These are phyloP conservation scores for Halocynthia roretzi DNA, from an alignment of 23 tunicate species.

Conservation along the genomic window DNA sequence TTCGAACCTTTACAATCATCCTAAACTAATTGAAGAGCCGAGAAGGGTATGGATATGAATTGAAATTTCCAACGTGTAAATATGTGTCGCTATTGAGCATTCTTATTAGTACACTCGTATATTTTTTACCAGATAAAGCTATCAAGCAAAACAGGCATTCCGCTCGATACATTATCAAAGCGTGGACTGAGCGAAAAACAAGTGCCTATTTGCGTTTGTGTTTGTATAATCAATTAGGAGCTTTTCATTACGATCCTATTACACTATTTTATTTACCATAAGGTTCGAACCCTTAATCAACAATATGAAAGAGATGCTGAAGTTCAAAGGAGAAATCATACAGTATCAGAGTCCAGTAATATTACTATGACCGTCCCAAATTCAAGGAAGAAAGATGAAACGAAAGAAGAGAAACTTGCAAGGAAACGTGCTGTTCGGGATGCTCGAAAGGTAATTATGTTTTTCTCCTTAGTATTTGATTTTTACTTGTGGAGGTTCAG, in stretches of 20 bases:
- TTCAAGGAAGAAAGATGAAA: constrained; percentile 46
- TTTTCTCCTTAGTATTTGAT: not conserved
- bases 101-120: not conserved
- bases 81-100: not conserved
- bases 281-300: constrained; percentile 16
- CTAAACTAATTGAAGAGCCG: constrained; percentile 59
- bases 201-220: constrained; percentile 6
- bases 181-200: constrained; percentile 52
- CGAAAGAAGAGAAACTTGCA: constrained; percentile 58
- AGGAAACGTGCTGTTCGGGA: constrained; percentile 63
- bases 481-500: not conserved
- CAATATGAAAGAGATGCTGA: constrained; percentile 4
- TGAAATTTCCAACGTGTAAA: not conserved
- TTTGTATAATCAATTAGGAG: no score
- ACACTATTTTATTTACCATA: not conserved
- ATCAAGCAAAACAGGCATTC: constrained; percentile 59
- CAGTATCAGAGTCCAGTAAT: constrained; percentile 19
- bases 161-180: constrained; percentile 25
- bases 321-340: not conserved
- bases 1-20: constrained; percentile 71
- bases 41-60: constrained; percentile 8
- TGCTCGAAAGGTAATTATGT: constrained; percentile 28
- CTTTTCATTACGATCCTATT: not conserved
- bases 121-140: constrained; percentile 37
- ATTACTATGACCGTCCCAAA: not conserved